Conservation (phyloP, 2,888 invertebrate species). For the Tolmerus cingulatus region DNA sequence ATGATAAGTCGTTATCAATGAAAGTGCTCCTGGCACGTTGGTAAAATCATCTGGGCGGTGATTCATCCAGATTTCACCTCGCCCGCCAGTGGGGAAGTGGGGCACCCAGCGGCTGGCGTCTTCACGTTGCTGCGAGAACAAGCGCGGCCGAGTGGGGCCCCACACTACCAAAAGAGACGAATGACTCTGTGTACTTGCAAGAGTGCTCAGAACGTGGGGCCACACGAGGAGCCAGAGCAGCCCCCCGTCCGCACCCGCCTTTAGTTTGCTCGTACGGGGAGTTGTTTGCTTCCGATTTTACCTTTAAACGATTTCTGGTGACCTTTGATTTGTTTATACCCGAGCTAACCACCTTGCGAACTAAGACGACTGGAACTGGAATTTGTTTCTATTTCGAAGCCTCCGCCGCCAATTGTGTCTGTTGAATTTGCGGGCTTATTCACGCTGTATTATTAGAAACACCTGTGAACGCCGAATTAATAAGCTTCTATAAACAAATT, state of each 20-base stretch:
- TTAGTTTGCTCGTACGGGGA: background rate
- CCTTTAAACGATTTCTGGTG: background rate
- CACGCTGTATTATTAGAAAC: background rate
- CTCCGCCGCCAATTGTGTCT: background rate
- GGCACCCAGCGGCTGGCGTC: background rate
- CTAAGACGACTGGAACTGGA: background rate
- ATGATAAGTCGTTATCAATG: constrained; percentile 6
- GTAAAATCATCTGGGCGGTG: background rate
- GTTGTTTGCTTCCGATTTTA: background rate
- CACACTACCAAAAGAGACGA: background rate
- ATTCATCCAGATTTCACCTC: background rate
- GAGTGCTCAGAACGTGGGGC: background rate
- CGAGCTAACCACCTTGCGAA: background rate
- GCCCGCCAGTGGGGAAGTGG: background rate
- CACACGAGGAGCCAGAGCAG: background rate
- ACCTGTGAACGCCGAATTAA: background rate
- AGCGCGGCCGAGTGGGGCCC: background rate
- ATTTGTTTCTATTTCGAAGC: background rate
- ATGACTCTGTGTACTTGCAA: background rate
- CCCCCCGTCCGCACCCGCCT: background rate
- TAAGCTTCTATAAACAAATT: background rate
- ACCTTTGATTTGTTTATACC: background rate
- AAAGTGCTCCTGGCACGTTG: background rate
- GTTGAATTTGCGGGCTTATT: background rate
- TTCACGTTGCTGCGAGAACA: background rate